Percentiles rank a stretch among this genome's conserved stretches.
phyloP scores from a whole-genome alignment of 2,113 vertebrate species.

The Gallinago undulata region DNA sequence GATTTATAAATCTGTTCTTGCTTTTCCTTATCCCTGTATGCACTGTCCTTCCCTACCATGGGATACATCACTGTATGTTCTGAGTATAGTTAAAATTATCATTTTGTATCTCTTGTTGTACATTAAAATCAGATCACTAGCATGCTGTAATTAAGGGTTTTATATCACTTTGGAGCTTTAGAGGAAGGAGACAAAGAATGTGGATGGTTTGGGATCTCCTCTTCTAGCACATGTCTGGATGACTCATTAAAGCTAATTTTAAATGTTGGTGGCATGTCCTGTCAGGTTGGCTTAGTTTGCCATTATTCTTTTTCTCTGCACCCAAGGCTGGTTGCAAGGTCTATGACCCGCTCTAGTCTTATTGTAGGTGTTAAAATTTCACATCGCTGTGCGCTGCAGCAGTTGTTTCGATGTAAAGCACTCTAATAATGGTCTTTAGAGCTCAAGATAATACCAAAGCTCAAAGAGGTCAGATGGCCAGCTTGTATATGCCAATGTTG shows the following conservation, averaged over 20 bases:
- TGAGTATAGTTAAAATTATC: neutral
- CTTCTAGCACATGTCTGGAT: neutral
- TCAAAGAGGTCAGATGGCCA: neutral
- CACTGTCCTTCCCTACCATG: neutral
- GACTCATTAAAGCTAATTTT: conserved; percentile 23
- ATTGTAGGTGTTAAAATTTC: neutral
- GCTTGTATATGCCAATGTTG: neutral
- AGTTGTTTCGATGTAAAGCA: neutral
- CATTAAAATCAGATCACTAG: neutral
- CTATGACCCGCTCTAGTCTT: neutral
- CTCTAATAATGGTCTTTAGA: neutral
- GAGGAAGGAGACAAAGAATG: neutral
- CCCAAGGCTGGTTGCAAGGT: neutral
- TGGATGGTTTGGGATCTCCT: neutral
- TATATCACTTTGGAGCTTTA: neutral
- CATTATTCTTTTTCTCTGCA: neutral
- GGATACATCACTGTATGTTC: neutral
- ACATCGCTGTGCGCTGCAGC: neutral
- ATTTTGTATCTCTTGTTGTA: neutral
- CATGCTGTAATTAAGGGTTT: neutral
- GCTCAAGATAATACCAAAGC: neutral
- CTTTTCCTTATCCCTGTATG: neutral
- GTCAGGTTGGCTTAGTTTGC: neutral
- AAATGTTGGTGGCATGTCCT: neutral
- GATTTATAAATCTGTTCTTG: neutral